Conservation (phyloP, 2,888 invertebrate genomes). For the Spialia ferax region DNA sequence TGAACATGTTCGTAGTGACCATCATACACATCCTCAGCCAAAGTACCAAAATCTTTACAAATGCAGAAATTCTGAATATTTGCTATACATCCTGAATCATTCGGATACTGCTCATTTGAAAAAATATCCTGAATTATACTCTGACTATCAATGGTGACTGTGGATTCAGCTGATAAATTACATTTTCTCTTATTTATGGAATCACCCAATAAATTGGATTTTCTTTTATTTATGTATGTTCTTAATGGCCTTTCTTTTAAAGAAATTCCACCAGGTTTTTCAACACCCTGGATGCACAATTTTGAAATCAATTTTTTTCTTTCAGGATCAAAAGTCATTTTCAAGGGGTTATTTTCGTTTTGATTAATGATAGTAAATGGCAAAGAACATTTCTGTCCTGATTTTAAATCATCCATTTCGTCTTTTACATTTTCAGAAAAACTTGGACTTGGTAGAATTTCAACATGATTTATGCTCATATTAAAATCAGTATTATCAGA, state of each 20-base stretch:
- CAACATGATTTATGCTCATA: neutral
- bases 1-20: slow-evolving; percentile 69
- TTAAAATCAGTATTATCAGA: neutral
- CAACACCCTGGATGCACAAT: slow-evolving; percentile 68
- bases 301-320: slow-evolving; percentile 57
- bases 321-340: slow-evolving; percentile 20
- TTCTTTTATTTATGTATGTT: slow-evolving; percentile 59
- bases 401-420: neutral
- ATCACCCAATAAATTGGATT: slow-evolving; percentile 21
- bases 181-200: slow-evolving; percentile 47
- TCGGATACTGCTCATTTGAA: neutral
- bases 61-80: slow-evolving; percentile 58
- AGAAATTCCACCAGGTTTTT: slow-evolving; percentile 69
- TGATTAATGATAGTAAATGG: slow-evolving; percentile 8
- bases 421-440: neutral
- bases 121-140: neutral
- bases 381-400: neutral
- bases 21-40: slow-evolving; percentile 54
- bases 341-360: slow-evolving; percentile 14
- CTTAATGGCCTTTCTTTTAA: slow-evolving; percentile 46
- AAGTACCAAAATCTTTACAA: slow-evolving; percentile 72
- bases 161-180: slow-evolving; percentile 3
- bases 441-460: neutral
- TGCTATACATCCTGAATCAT: neutral
- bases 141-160: neutral